These are phyloP conservation scores for Phrynosoma blainvillii DNA, from an alignment of 2,113 vertebrate species.

Conservation along the genomic window DNA sequence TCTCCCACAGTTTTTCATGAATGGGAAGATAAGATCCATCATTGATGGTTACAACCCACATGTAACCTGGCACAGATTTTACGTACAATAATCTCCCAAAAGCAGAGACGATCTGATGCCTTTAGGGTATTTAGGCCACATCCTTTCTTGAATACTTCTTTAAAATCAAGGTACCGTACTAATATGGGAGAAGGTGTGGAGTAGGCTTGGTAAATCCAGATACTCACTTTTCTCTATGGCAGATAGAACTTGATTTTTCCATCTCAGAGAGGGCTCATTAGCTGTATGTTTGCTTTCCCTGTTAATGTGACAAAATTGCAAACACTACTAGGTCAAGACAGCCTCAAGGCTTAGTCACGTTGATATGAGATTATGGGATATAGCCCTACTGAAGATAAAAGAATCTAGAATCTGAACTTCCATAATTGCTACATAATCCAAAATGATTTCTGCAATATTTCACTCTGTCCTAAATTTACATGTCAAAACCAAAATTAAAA, in stretches of 20 bases:
- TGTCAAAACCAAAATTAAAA: background rate
- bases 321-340: background rate
- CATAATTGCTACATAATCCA: background rate
- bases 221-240: background rate
- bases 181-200: background rate
- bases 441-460: background rate
- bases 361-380: background rate
- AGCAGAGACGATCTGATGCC: too few species aligned
- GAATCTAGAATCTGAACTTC: background rate
- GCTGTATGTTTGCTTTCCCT: conserved; percentile 3
- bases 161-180: background rate
- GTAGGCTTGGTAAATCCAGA: background rate
- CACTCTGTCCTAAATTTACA: background rate
- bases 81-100: too few species aligned
- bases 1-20: too few species aligned
- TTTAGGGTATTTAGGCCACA: too few species aligned
- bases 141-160: background rate
- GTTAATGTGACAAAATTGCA: background rate
- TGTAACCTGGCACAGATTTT: too few species aligned
- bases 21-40: too few species aligned
- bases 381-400: background rate
- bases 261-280: background rate
- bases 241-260: background rate
- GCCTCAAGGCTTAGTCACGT: background rate
- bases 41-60: too few species aligned